phyloP scores from a whole-genome alignment of 2,113 vertebrate genomes.

The Neotoma lepida region DNA sequence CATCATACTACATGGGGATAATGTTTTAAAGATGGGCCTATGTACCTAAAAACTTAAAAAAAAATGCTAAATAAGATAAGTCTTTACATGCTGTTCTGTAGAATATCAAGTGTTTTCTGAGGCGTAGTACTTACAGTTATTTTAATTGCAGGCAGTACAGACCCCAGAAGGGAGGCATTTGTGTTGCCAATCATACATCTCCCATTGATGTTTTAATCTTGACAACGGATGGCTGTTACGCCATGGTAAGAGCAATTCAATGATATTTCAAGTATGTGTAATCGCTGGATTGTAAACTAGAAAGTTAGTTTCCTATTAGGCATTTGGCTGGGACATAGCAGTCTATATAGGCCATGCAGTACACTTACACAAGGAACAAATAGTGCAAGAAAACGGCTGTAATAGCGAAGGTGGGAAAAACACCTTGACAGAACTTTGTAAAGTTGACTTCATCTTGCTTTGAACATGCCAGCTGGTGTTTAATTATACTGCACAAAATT shows the following conservation, averaged over 20 bases:
- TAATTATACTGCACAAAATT: neutral
- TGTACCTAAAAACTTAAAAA: neutral
- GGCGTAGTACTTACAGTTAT: neutral
- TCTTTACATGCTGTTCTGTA: neutral
- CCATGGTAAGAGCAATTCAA: slow-evolving; percentile 90
- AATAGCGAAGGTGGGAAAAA: neutral
- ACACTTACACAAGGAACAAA: neutral
- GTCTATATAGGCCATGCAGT: neutral
- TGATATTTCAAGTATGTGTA: neutral
- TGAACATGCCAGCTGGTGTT: neutral
- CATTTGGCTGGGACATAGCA: neutral
- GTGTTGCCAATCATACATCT: slow-evolving; percentile 97
- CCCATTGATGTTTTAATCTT: slow-evolving; percentile 96
- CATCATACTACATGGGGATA: neutral
- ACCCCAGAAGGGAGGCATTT: slow-evolving; percentile 96
- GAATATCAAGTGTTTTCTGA: neutral
- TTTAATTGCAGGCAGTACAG: slow-evolving; percentile 90
- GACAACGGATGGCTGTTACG: slow-evolving; percentile 96
- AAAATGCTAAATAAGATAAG: neutral
- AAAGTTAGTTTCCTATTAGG: slow-evolving; percentile 15
- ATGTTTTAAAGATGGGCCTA: neutral
- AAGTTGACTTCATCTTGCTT: slow-evolving; percentile 29
- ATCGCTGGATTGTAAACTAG: neutral
- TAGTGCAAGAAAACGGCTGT: neutral
- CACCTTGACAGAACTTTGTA: neutral